Percentiles rank a stretch among this genome's conserved stretches.
Conservation (phyloP, 2,888 invertebrate species). For the Dendrolimus houi region DNA sequence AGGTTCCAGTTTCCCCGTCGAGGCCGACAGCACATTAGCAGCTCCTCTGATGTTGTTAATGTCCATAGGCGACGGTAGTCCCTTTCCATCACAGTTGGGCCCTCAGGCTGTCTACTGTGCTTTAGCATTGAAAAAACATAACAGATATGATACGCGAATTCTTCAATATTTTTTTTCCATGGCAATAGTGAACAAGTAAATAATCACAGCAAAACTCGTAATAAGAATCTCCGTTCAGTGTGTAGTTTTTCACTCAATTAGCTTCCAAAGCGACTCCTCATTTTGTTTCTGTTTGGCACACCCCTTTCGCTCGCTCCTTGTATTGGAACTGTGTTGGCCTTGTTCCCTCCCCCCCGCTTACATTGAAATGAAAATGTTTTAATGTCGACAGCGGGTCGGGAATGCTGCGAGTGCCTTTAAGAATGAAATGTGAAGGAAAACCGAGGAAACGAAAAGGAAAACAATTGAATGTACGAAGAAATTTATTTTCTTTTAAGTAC, state of each 20-base stretch:
- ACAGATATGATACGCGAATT: too few relatives aligned
- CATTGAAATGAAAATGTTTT: neutral
- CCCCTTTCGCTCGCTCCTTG: neutral
- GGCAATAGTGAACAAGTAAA: too few relatives aligned
- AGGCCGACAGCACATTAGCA: too few relatives aligned
- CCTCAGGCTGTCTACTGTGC: too few relatives aligned
- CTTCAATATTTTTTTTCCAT: too few relatives aligned
- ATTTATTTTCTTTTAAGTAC: neutral
- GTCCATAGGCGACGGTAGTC: too few relatives aligned
- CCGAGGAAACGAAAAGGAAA: neutral
- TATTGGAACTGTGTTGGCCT: neutral
- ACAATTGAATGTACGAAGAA: neutral
- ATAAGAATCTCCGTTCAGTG: too few relatives aligned
- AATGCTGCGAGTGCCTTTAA: neutral
- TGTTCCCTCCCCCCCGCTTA: neutral
- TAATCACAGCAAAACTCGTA: too few relatives aligned
- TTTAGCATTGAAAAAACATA: too few relatives aligned
- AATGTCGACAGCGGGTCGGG: neutral
- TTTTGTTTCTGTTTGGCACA: neutral
- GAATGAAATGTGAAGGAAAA: neutral
- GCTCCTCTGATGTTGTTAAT: too few relatives aligned
- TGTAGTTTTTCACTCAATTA: neutral
- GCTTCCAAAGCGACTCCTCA: neutral
- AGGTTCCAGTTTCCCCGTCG: too few relatives aligned
- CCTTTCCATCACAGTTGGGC: too few relatives aligned